Evolutionary conservation across 2,113 vertebrate genomes (phyloP).

Genomic region (Terrapene triunguis): DNA sequence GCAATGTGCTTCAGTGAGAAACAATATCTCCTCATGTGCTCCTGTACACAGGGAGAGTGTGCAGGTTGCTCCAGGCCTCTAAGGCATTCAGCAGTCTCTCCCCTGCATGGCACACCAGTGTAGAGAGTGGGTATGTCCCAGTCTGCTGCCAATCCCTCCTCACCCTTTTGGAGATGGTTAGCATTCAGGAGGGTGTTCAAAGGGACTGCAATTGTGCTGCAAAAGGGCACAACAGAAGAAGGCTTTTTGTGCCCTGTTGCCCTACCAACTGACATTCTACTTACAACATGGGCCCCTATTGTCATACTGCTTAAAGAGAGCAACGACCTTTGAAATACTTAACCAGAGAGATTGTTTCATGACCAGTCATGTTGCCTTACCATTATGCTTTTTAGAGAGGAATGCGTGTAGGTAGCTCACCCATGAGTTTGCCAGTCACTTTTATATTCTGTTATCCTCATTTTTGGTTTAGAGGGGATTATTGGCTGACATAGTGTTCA

Average conservation of each 20-base stretch:
- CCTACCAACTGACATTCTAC: background rate
- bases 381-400: background rate
- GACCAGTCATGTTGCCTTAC: fast-evolving
- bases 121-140: background rate
- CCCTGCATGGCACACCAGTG: background rate
- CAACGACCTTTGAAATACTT: background rate
- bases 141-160: background rate
- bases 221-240: background rate
- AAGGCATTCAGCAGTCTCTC: background rate
- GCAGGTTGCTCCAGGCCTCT: background rate
- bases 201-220: background rate
- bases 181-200: background rate
- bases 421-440: background rate
- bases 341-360: background rate
- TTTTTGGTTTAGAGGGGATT: background rate
- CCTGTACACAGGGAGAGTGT: background rate
- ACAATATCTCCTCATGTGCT: background rate
- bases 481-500: background rate
- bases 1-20: background rate
- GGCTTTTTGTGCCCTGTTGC: background rate
- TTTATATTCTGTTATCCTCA: background rate
- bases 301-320: background rate
- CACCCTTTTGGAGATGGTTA: background rate
- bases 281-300: background rate
- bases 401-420: background rate